Base-by-base conservation (phyloP, 1,140 invertebrate species). In the Formica selysi region DNA sequence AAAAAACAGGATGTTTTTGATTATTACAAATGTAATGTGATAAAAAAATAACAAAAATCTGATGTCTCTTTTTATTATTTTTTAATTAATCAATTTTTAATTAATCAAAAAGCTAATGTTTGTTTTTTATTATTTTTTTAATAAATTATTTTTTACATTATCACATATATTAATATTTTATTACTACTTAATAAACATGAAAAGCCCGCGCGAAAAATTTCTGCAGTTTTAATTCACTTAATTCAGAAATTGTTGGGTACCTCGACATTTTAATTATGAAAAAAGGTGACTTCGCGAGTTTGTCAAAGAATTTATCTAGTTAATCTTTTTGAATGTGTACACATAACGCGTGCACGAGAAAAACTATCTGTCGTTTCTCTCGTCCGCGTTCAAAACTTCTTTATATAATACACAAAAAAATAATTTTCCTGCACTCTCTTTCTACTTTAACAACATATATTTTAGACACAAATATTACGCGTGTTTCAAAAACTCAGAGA, bases 361-460 rank as follows among this genome's bases (percentile, higher is more conserved):
- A 51, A 51, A 51, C 16, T 6, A 51, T 0, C 13, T 79, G 38
- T 41, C 32, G 41, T 57, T 13, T 38, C 3, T 70, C n/a, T 8
- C 36, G 8, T 26, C 22, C 76, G 4, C 44, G 6, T 48, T 65
- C 19, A 32, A 59, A 57, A 74, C 38, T 22, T n/a, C 22, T 36
- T 61, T 76, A n/a, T 41, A 41, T 38, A 38, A 38, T 19, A 61
- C 36, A 29, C 61, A 29, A 29, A 29, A 29, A 76, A 76, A 76
- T 54, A 76, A 16, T 6, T 7, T 4, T 41, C 38, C 26, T 41
- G 7, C 32, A 41, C 26, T 29, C 26, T 29, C 32, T 74, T 59
- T 5, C 19, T 22, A 29, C 22, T 59, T 41, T 26, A 38, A 13
- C 7, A 11, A 38, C 4, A 26, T 41, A 19, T 26, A 48, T 65